These are phyloP conservation scores for Heterodera filipjevi DNA, from an alignment of 2,888 invertebrate genomes.

Conservation along the genomic window DNA sequence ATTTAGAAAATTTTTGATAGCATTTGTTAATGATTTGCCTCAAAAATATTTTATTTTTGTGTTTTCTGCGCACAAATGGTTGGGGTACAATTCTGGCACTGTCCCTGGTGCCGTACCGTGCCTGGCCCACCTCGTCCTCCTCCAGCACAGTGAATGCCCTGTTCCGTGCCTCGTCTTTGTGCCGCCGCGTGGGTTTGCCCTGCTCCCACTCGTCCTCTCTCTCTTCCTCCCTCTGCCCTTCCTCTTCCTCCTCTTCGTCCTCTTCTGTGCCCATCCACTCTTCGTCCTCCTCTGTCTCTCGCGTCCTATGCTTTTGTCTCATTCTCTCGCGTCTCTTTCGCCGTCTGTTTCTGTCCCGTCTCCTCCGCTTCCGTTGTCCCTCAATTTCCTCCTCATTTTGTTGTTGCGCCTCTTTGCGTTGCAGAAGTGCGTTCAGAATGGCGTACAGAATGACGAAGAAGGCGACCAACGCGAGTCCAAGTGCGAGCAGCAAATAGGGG, in stretches of 20 bases:
- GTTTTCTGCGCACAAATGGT: too few relatives aligned
- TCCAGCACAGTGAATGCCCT: background rate
- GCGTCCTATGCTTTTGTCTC: background rate
- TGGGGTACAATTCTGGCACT: background rate
- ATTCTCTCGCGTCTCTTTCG: background rate
- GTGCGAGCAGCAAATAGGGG: slow-evolving; percentile 20
- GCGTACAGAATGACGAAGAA: slow-evolving; percentile 29
- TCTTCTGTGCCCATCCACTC: background rate
- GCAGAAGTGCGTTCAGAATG: slow-evolving; percentile 25
- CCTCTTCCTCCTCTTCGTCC: background rate
- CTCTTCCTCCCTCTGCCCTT: slow-evolving; percentile 10
- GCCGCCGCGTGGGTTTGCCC: background rate
- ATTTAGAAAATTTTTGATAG: too few relatives aligned
- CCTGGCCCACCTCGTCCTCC: background rate
- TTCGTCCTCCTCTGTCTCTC: background rate
- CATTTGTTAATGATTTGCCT: too few relatives aligned
- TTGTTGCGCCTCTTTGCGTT: slow-evolving; percentile 20
- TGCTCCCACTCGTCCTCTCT: background rate
- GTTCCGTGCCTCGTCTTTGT: slow-evolving; percentile 11
- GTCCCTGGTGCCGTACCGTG: background rate
- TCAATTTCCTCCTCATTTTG: slow-evolving; percentile 12
- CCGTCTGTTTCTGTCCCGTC: background rate
- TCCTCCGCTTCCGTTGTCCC: background rate
- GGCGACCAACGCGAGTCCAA: slow-evolving; percentile 22
- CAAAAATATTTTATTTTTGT: too few relatives aligned